Conservation (phyloP, 2,797 vertebrate species). For the Oryzias dopingdopingensis region DNA sequence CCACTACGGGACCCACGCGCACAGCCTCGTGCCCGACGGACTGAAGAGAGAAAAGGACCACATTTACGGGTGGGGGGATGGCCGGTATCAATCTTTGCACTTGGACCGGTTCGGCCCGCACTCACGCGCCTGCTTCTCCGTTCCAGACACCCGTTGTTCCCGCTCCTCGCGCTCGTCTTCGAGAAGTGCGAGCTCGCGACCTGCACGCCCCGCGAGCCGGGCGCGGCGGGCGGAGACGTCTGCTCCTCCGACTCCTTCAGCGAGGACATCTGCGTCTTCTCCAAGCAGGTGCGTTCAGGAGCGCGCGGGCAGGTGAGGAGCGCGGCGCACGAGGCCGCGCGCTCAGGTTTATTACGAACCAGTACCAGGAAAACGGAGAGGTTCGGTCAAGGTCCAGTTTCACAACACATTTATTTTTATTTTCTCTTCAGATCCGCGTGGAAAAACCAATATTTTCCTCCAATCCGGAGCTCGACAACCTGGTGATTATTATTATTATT, state of each 20-base stretch:
- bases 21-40: conserved; percentile 90
- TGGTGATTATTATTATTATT: conserved; percentile 74
- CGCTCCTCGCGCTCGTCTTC: conserved; percentile 92
- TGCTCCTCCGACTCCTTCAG: conserved; percentile 97
- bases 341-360: no score
- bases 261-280: conserved; percentile 95
- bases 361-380: no score
- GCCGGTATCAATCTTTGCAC: not conserved
- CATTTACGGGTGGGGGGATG: conserved; percentile 86
- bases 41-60: conserved; percentile 96
- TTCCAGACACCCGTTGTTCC: conserved; percentile 92
- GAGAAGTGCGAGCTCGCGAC: conserved; percentile 98
- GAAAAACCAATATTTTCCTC: conserved; percentile 96
- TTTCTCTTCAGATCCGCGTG: conserved; percentile 84
- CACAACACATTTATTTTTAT: not conserved
- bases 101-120: no score
- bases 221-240: conserved; percentile 90
- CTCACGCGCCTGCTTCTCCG: conserved; percentile 7
- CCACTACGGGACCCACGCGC: conserved; percentile 91
- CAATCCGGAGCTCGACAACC: conserved; percentile 94
- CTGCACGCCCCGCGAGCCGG: conserved; percentile 91
- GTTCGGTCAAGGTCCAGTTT: not conserved
- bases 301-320: no score
- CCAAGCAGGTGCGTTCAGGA: conserved; percentile 84
- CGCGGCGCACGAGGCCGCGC: not conserved